Percentiles rank a stretch among this genome's conserved stretches.
Conservation (phyloP, 2,797 vertebrate species). For the Micromesistius poutassou region DNA sequence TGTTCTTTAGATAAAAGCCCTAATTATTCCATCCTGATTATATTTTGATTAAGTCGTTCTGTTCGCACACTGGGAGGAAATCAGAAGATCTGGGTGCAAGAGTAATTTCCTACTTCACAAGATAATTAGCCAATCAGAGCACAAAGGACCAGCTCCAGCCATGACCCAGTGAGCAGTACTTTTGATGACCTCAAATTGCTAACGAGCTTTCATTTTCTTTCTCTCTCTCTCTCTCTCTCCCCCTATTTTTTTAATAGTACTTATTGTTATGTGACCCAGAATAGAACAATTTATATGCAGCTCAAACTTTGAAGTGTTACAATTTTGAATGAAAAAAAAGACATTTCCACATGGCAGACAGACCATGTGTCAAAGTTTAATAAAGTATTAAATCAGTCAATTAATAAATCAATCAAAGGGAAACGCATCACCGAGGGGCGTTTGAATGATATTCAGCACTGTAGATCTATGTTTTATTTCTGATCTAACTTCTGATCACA, state of each 20-base stretch:
- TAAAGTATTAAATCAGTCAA: neutral
- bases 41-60: conserved; percentile 70
- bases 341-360: too few species aligned
- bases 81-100: conserved; percentile 65
- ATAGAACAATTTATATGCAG: neutral
- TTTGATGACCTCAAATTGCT: conserved; percentile 43
- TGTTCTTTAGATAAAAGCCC: conserved; percentile 36
- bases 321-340: neutral
- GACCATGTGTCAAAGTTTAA: neutral
- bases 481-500: neutral
- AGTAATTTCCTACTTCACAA: conserved; percentile 74
- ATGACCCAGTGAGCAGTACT: conserved; percentile 65
- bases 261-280: conserved; percentile 8
- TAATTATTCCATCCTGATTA: conserved; percentile 69
- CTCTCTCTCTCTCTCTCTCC: neutral
- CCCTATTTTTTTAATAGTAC: neutral
- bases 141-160: conserved; percentile 60
- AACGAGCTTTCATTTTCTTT: conserved; percentile 18
- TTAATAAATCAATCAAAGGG: neutral
- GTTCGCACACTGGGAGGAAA: conserved; percentile 62
- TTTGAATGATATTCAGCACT: neutral
- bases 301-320: neutral
- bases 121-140: conserved; percentile 73
- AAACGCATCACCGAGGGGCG: neutral
- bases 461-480: neutral